These are phyloP conservation scores for Tretioscincus oriximinensis DNA, from an alignment of 2,113 vertebrate genomes.

Conservation along the genomic window DNA sequence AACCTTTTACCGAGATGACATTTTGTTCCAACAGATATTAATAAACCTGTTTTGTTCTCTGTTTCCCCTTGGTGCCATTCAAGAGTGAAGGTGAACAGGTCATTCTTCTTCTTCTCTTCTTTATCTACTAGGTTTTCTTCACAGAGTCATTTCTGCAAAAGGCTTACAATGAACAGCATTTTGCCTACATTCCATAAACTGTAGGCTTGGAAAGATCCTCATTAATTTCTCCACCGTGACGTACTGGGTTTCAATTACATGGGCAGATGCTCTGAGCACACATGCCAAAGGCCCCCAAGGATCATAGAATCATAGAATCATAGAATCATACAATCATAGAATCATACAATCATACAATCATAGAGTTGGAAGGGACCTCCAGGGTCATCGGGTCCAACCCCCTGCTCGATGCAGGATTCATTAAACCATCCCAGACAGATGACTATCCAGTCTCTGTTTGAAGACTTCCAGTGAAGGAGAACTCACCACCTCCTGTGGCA, in stretches of 20 bases:
- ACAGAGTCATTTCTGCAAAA: constrained; percentile 1
- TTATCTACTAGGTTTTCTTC: fast-evolving
- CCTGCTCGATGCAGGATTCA: no score
- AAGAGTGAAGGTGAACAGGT: not conserved
- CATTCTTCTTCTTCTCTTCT: no score
- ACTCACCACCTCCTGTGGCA: no score
- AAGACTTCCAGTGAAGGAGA: no score
- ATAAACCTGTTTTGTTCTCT: constrained; percentile 11
- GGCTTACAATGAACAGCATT: not conserved
- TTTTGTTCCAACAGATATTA: constrained; percentile 13
- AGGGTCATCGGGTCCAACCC: no score
- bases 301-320: no score
- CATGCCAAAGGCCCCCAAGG: no score
- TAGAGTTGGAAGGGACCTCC: no score
- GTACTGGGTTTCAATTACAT: constrained; percentile 20
- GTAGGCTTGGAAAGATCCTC: not conserved
- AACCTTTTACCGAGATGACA: constrained; percentile 68
- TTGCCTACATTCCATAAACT: not conserved
- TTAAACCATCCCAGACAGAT: no score
- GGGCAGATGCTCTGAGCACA: constrained; percentile 18
- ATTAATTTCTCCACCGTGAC: not conserved
- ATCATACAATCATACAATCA: no score
- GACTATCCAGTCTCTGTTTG: no score
- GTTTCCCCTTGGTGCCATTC: fast-evolving
- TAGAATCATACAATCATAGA: no score